A percentile compares a stretch with the other conserved stretches of the same genome.
phyloP scores from a whole-genome alignment of 2,113 vertebrate species.

The Pachyramphus minor region DNA sequence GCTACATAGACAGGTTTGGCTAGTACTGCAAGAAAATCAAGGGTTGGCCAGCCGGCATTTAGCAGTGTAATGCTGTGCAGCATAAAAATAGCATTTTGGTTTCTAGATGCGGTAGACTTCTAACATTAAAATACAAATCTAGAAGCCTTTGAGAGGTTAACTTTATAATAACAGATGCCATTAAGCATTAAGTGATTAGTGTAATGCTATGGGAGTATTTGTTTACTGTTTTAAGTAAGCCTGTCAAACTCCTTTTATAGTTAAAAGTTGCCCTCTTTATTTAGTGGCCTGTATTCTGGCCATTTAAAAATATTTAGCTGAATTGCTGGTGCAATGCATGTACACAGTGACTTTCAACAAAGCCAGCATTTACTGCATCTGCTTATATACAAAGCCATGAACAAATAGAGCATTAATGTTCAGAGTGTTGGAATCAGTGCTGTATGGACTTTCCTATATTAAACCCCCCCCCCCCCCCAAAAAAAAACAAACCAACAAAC shows the following conservation, averaged over 20 bases:
- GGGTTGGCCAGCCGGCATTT: not conserved
- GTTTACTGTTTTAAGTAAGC: not conserved
- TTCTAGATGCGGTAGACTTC: not conserved
- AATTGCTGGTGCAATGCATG: not conserved
- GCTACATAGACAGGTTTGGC: conserved; percentile 7
- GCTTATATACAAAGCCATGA: not conserved
- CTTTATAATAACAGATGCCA: not conserved
- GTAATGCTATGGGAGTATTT: not conserved
- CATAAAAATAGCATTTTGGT: not conserved
- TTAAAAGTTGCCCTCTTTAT: not conserved
- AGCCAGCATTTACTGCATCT: not conserved
- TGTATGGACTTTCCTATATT: not conserved
- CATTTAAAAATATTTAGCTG: not conserved
- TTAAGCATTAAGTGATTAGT: not conserved
- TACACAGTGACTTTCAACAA: not conserved
- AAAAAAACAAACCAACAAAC: not conserved
- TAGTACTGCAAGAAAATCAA: conserved; percentile 23
- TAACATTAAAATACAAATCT: not conserved
- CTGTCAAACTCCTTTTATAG: not conserved
- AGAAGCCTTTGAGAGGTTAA: not conserved
- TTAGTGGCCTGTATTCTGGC: not conserved
- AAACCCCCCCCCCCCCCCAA: not conserved
- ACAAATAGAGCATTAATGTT: not conserved
- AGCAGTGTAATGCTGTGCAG: not conserved
- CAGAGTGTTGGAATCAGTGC: not conserved